phyloP scores from a whole-genome alignment of 1,140 invertebrate species.

The Aphelenchoides fujianensis region DNA sequence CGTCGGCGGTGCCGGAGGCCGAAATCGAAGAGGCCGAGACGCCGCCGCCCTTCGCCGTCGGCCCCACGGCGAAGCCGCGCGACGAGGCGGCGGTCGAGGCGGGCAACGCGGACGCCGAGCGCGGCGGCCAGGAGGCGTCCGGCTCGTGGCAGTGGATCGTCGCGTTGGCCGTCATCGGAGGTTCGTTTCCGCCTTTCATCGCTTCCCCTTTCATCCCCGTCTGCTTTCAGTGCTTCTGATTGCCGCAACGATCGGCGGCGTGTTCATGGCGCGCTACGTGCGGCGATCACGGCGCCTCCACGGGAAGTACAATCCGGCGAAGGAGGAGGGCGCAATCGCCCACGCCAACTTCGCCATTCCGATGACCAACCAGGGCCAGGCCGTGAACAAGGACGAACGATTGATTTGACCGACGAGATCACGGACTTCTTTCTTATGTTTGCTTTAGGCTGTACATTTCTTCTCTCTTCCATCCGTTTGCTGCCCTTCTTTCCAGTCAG shows the following conservation, averaged over 20 bases:
- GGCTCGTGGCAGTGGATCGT: not conserved
- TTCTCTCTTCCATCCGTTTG: not conserved
- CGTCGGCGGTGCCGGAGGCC: not conserved
- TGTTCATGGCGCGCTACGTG: conserved; percentile 49
- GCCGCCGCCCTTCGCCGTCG: not conserved
- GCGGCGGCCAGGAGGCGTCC: conserved; percentile 8
- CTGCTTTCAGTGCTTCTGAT: conserved; percentile 43
- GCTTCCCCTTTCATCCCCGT: not conserved
- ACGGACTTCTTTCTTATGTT: too few relatives aligned
- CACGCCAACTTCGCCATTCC: conserved; percentile 45
- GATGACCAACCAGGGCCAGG: too few relatives aligned
- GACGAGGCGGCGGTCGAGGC: not conserved
- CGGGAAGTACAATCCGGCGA: conserved; percentile 54
- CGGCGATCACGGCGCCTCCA: conserved; percentile 45
- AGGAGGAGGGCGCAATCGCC: conserved; percentile 44
- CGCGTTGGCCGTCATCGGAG: not conserved
- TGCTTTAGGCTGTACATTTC: not conserved
- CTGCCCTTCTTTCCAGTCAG: not conserved
- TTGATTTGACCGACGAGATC: conserved; percentile 39
- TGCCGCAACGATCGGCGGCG: conserved; percentile 30
- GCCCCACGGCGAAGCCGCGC: not conserved
- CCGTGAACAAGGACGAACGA: conserved; percentile 50
- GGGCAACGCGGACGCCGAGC: conserved; percentile 15
- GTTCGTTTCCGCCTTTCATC: conserved; percentile 15
- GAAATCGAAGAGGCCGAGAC: conserved; percentile 10